Evolutionary conservation across 23 tunicate genomes (phyloP).

Genomic region (Diplosoma virens): DNA sequence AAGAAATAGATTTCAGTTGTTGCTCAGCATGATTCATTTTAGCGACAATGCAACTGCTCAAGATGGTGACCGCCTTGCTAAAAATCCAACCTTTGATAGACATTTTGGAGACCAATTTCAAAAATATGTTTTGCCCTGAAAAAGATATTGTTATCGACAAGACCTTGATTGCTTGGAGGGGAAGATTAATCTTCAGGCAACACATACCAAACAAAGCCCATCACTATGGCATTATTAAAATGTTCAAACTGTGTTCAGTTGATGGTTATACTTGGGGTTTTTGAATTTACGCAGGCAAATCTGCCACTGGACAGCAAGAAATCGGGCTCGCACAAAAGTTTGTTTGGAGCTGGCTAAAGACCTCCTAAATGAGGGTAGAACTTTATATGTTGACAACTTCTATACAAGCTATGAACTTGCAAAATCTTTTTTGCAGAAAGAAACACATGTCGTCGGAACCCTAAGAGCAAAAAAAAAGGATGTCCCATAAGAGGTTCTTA

Average conservation of each 20-base stretch:
- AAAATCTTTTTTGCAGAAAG: conserved; percentile 11
- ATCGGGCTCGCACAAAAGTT: conserved; percentile 27
- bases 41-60: conserved; percentile 15
- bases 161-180: conserved; percentile 36
- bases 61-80: conserved; percentile 1
- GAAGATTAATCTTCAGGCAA: conserved; percentile 26
- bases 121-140: conserved; percentile 20
- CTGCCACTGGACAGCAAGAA: conserved; percentile 25
- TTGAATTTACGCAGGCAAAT: conserved; percentile 18
- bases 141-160: conserved; percentile 32
- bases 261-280: conserved; percentile 25
- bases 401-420: conserved; percentile 30
- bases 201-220: conserved; percentile 28
- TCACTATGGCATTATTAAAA: conserved; percentile 30
- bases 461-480: conserved; percentile 11
- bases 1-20: conserved; percentile 22
- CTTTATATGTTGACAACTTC: conserved; percentile 36
- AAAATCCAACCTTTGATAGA: conserved; percentile 37
- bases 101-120: conserved; percentile 16
- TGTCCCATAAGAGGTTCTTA: conserved; percentile 21
- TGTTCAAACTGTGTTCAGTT: conserved; percentile 22
- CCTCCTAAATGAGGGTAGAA: conserved; percentile 21
- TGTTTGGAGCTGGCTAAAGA: conserved; percentile 13
- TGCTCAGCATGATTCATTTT: conserved; percentile 13
- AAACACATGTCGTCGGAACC: conserved; percentile 30